A percentile compares a stretch with the other conserved stretches of the same genome.
Conservation (phyloP, 1,140 invertebrate genomes). For the Atta cephalotes region DNA sequence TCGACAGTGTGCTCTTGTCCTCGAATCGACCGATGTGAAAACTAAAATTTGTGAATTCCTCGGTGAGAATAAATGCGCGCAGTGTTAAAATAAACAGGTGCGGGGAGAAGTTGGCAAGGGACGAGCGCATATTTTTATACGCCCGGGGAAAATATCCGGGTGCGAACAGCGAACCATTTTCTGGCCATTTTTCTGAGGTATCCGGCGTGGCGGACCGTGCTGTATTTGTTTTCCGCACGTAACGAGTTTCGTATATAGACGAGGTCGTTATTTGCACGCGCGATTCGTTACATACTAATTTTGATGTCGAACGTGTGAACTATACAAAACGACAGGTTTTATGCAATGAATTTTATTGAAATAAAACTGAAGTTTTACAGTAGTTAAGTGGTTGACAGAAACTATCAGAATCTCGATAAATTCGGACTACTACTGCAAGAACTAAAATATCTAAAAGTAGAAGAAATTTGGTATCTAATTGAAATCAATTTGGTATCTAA, state of each 20-base stretch:
- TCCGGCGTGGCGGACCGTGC: slow-evolving; percentile 41
- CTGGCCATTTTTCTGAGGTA: slow-evolving; percentile 62
- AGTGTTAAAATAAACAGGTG: slow-evolving; percentile 65
- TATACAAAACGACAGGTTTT: slow-evolving; percentile 48
- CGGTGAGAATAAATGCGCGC: slow-evolving; percentile 43
- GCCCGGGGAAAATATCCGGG: slow-evolving; percentile 58
- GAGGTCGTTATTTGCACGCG: slow-evolving; percentile 61
- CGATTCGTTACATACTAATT: slow-evolving; percentile 64
- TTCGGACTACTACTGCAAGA: neutral
- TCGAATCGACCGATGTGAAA: slow-evolving; percentile 23
- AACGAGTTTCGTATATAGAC: slow-evolving; percentile 64
- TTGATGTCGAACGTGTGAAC: slow-evolving; percentile 50
- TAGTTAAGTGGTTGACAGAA: slow-evolving; percentile 15
- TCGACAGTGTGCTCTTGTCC: neutral
- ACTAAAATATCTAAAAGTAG: neutral
- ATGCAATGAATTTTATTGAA: slow-evolving; percentile 3
- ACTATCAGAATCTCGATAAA: neutral
- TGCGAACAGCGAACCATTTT: slow-evolving; percentile 55
- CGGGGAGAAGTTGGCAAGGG: slow-evolving; percentile 26
- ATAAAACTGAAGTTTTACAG: slow-evolving; percentile 27
- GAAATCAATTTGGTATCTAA: neutral
- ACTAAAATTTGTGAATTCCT: slow-evolving; percentile 52
- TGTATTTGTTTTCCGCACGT: slow-evolving; percentile 59
- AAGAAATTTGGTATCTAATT: neutral
- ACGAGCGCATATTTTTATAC: slow-evolving; percentile 60